These are phyloP conservation scores for Pherbina coryleti DNA, from an alignment of 2,888 invertebrate species.

Conservation along the genomic window DNA sequence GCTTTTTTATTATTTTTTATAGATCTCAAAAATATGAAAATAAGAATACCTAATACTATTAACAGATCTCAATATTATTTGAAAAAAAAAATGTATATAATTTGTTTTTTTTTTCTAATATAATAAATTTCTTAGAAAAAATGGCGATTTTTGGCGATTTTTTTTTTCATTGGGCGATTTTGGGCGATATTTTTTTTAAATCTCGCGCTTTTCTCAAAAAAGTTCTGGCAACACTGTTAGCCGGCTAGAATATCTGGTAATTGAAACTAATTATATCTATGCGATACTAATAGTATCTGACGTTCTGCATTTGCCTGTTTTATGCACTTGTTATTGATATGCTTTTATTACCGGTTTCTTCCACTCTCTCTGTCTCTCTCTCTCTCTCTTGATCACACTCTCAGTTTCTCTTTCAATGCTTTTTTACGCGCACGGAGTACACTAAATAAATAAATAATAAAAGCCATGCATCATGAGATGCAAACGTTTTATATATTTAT, in stretches of 20 bases:
- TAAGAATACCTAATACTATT: no score
- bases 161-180: no score
- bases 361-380: neutral
- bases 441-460: slow-evolving; percentile 19
- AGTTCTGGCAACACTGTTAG: no score
- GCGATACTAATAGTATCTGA: slow-evolving; percentile 7
- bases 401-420: neutral
- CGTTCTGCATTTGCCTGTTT: neutral
- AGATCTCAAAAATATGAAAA: no score
- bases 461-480: slow-evolving; percentile 29
- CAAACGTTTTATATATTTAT: neutral
- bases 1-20: no score
- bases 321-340: neutral
- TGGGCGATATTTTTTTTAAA: no score
- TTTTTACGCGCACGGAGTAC: neutral
- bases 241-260: neutral
- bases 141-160: no score
- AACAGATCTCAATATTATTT: no score
- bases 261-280: neutral
- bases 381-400: neutral
- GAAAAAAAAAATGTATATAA: no score
- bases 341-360: neutral
- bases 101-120: no score
- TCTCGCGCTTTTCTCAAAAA: no score
- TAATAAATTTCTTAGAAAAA: no score